These are phyloP conservation scores for Nasonia oneida DNA, from an alignment of 2,888 invertebrate species.

Conservation along the genomic window DNA sequence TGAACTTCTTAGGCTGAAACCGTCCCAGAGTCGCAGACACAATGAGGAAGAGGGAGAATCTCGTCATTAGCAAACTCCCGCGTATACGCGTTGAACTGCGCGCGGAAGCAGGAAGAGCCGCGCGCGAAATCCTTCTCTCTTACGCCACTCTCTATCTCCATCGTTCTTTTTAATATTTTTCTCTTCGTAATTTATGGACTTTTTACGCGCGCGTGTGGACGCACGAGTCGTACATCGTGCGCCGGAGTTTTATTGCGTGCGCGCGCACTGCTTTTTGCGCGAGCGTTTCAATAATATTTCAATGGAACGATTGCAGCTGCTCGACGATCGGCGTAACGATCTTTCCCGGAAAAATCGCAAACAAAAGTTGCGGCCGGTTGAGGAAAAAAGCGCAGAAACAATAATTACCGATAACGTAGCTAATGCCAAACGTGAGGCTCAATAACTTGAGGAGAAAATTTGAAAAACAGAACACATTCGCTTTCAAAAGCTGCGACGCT, in stretches of 20 bases:
- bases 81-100: too few relatives aligned
- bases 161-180: conserved; percentile 3
- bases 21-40: not conserved
- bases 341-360: not conserved
- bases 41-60: conserved; percentile 35
- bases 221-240: not conserved
- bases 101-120: conserved; percentile 35
- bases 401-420: not conserved
- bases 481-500: not conserved
- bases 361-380: too few relatives aligned
- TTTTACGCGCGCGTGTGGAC: not conserved
- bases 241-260: not conserved
- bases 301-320: not conserved
- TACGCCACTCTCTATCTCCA: conserved; percentile 1
- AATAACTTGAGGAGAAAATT: conserved; percentile 47
- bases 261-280: not conserved
- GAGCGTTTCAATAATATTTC: not conserved
- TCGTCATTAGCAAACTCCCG: conserved; percentile 17
- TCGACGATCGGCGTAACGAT: not conserved
- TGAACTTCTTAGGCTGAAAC: not conserved
- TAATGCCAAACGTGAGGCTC: conserved; percentile 15
- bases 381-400: too few relatives aligned
- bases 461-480: not conserved
- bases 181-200: not conserved
- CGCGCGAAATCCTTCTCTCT: conserved; percentile 29